Evolutionary conservation across 2,113 vertebrate genomes (phyloP).

Genomic region (Gila orcuttii): DNA sequence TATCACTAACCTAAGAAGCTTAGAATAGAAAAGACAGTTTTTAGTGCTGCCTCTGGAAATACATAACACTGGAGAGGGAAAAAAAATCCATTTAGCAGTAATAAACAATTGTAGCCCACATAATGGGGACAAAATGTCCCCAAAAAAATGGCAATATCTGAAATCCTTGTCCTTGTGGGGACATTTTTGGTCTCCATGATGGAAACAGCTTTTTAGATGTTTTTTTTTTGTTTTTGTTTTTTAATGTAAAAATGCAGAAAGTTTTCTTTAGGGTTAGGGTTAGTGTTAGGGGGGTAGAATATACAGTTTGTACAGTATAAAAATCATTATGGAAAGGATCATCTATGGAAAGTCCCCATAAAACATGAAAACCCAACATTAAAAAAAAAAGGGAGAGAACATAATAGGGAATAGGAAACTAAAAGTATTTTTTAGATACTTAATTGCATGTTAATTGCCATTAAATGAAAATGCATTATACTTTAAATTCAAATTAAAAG

Average conservation of each 20-base stretch:
- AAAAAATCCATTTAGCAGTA: slow-evolving; percentile 40
- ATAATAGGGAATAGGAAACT: not conserved
- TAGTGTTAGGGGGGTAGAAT: too few species aligned
- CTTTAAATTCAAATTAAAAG: not conserved
- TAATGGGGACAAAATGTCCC: too few species aligned
- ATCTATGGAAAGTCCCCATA: too few species aligned
- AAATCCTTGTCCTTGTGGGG: too few species aligned
- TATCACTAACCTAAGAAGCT: slow-evolving; percentile 7
- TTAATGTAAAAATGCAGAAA: not conserved
- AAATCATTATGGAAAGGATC: too few species aligned
- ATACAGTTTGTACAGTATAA: too few species aligned
- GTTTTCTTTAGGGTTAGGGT: too few species aligned
- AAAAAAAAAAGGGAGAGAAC: too few species aligned
- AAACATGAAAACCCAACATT: too few species aligned
- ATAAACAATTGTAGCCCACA: slow-evolving; percentile 19
- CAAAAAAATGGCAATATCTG: too few species aligned
- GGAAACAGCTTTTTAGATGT: not conserved
- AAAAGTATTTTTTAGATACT: not conserved
- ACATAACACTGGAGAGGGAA: not conserved
- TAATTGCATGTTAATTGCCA: not conserved
- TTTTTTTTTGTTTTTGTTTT: not conserved
- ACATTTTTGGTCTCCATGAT: too few species aligned
- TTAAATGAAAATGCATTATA: not conserved
- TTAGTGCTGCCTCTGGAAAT: slow-evolving; percentile 21
- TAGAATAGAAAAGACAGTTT: not conserved